These are phyloP conservation scores for Agrilus biguttatus DNA, from an alignment of 2,888 invertebrate genomes.

Conservation along the genomic window DNA sequence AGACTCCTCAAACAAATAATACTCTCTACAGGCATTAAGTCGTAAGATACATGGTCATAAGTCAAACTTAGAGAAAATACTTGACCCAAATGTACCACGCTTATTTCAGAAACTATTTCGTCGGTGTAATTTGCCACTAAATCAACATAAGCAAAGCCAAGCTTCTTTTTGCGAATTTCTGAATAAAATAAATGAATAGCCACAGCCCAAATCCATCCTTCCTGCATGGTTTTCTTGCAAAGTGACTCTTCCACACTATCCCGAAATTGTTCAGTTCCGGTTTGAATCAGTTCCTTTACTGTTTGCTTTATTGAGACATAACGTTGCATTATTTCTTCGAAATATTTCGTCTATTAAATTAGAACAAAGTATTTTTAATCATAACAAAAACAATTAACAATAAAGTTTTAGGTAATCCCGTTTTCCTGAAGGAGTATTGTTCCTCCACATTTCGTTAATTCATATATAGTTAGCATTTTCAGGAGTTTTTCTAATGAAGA, in stretches of 20 bases:
- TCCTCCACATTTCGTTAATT: too few species aligned
- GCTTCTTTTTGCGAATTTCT: constrained; percentile 11
- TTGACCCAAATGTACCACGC: constrained; percentile 20
- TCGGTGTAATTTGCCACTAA: constrained; percentile 10
- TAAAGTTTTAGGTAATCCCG: too few species aligned
- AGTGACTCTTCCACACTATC: constrained; percentile 14
- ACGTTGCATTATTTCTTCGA: constrained; percentile 18
- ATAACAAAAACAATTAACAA: too few species aligned
- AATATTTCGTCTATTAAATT: constrained; percentile 26
- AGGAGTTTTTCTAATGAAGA: too few species aligned
- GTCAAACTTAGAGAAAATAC: constrained; percentile 18
- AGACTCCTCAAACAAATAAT: constrained; percentile 18
- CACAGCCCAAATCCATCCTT: constrained; percentile 21
- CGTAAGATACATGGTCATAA: constrained; percentile 15
- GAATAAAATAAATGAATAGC: constrained; percentile 16
- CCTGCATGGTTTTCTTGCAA: constrained; percentile 10
- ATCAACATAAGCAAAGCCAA: constrained; percentile 12
- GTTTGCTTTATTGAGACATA: constrained; percentile 17
- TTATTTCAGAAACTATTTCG: constrained; percentile 7
- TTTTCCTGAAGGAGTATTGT: too few species aligned
- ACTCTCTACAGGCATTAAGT: constrained; percentile 13
- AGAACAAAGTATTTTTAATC: too few species aligned
- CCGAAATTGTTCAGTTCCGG: constrained; percentile 14
- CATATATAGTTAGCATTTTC: too few species aligned
- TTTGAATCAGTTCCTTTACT: constrained; percentile 17